phyloP scores from a whole-genome alignment of 2,888 invertebrate genomes.

The Pheosia gnoma region DNA sequence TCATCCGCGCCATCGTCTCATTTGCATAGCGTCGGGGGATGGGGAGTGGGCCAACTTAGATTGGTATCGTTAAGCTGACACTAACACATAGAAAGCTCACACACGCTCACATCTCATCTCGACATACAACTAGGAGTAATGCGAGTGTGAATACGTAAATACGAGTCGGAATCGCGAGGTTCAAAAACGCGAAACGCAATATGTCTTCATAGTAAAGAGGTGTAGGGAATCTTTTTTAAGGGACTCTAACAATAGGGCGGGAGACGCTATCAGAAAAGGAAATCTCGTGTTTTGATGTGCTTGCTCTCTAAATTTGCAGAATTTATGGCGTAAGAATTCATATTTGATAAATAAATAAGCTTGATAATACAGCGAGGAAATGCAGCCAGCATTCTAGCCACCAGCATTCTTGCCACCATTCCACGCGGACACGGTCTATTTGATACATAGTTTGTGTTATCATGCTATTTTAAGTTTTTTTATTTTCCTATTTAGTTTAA shows the following conservation, averaged over 20 bases:
- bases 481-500: too few species aligned
- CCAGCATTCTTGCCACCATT: too few species aligned
- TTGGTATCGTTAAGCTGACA: constrained; percentile 74
- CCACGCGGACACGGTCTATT: too few species aligned
- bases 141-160: constrained; percentile 84
- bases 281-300: constrained; percentile 68
- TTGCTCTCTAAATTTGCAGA: constrained; percentile 52
- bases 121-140: constrained; percentile 78
- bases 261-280: constrained; percentile 66
- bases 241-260: constrained; percentile 71
- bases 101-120: constrained; percentile 76
- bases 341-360: constrained; percentile 6
- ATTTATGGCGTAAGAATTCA: constrained; percentile 26
- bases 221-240: constrained; percentile 77
- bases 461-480: too few species aligned
- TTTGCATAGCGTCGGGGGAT: constrained; percentile 62
- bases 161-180: constrained; percentile 80
- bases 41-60: constrained; percentile 51
- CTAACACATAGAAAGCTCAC: constrained; percentile 65
- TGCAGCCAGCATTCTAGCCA: too few species aligned
- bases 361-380: too few species aligned
- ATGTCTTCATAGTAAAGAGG: constrained; percentile 78
- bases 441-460: too few species aligned
- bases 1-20: constrained; percentile 62
- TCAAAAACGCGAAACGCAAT: constrained; percentile 84